These are phyloP conservation scores for Acholoe squamosa DNA, from an alignment of 2,888 invertebrate genomes.

Conservation along the genomic window DNA sequence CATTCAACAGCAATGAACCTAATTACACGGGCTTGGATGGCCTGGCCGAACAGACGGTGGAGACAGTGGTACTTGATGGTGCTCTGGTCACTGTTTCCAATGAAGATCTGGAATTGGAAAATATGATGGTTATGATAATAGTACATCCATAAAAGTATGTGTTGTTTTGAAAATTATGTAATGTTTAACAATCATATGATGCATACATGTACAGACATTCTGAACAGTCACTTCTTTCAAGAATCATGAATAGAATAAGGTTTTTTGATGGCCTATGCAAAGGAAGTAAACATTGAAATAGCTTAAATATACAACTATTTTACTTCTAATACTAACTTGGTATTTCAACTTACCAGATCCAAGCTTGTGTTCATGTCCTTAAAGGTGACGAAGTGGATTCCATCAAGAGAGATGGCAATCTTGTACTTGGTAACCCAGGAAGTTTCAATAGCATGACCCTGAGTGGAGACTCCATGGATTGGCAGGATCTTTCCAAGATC, in stretches of 20 bases:
- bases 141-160: not conserved
- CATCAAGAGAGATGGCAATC: constrained; percentile 58
- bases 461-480: constrained; percentile 60
- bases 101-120: constrained; percentile 54
- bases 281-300: too few relatives aligned
- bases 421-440: constrained; percentile 60
- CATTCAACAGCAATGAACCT: constrained; percentile 51
- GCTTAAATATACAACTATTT: too few relatives aligned
- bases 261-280: too few relatives aligned
- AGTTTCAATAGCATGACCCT: constrained; percentile 40
- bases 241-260: too few relatives aligned
- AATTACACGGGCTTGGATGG: constrained; percentile 45
- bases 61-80: constrained; percentile 61
- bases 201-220: not conserved
- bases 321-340: too few relatives aligned
- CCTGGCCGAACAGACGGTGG: constrained; percentile 57
- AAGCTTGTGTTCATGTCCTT: constrained; percentile 35
- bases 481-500: constrained; percentile 57
- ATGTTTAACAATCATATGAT: not conserved
- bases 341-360: constrained; percentile 62
- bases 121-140: not conserved
- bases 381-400: constrained; percentile 54
- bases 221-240: too few relatives aligned
- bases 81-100: constrained; percentile 48
- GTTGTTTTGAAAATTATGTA: not conserved